Evolutionary conservation across 2,797 vertebrate species (phyloP).

Genomic region (Diglossa cyanea): DNA sequence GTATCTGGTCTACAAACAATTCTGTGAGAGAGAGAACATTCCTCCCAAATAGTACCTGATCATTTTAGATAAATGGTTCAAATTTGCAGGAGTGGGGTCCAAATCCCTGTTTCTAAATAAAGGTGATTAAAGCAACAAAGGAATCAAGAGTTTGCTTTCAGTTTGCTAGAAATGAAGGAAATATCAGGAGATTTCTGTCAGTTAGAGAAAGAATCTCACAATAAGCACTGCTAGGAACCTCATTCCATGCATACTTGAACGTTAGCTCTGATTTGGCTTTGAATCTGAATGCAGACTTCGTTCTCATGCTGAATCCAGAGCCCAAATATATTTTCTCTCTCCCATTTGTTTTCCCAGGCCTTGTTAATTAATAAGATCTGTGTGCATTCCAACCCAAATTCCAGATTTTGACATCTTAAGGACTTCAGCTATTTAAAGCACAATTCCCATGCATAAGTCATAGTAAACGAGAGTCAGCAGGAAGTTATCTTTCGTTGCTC

Average conservation of each 20-base stretch:
- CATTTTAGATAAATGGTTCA: background rate
- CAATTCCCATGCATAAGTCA: conserved; percentile 37
- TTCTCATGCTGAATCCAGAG: conserved; percentile 45
- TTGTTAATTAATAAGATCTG: conserved; percentile 55
- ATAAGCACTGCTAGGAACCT: background rate
- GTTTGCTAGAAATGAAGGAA: background rate
- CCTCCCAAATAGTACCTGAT: background rate
- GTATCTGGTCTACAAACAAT: background rate
- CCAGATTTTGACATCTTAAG: conserved; percentile 43
- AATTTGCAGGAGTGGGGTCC: background rate
- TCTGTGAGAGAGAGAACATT: background rate
- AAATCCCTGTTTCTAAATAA: background rate
- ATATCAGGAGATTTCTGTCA: background rate
- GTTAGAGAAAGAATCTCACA: background rate
- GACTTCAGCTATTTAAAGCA: conserved; percentile 57
- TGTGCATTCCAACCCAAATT: conserved; percentile 25
- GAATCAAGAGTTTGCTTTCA: background rate
- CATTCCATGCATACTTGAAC: conserved; percentile 25
- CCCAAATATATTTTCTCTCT: conserved; percentile 14
- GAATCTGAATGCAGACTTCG: background rate
- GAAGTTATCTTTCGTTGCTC: conserved; percentile 54
- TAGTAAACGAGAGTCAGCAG: conserved; percentile 64
- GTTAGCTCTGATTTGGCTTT: conserved; percentile 31
- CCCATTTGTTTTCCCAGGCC: conserved; percentile 52
- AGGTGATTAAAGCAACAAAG: background rate